These are phyloP conservation scores for Venusia cambrica DNA, from an alignment of 2,888 invertebrate genomes.

Conservation along the genomic window DNA sequence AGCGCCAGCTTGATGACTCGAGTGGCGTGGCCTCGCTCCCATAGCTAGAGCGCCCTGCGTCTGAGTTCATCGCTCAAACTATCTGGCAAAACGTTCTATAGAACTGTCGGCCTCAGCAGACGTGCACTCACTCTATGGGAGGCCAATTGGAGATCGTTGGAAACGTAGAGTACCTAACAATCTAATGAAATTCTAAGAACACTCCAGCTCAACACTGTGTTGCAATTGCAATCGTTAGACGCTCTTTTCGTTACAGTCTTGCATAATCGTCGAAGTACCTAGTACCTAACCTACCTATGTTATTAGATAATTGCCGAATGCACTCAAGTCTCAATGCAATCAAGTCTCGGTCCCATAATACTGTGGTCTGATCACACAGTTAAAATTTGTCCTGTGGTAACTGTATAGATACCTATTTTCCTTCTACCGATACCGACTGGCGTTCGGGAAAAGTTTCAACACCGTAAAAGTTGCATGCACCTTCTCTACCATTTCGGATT, in stretches of 20 bases:
- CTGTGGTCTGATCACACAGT: no score
- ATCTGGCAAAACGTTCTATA: conserved; percentile 44
- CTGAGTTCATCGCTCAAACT: conserved; percentile 67
- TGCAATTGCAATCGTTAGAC: conserved; percentile 28
- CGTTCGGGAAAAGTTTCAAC: conserved; percentile 6
- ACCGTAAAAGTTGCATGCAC: conserved; percentile 16
- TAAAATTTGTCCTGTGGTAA: no score
- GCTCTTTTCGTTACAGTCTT: conserved; percentile 29
- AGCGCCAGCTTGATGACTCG: conserved; percentile 49
- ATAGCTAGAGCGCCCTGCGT: conserved; percentile 41
- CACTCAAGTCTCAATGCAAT: no score
- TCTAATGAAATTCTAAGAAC: conserved; percentile 46
- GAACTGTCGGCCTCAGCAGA: conserved; percentile 43
- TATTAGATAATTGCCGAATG: no score
- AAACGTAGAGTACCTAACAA: conserved; percentile 44
- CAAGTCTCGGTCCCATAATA: no score
- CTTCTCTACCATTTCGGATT: conserved; percentile 13
- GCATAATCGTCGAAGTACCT: conserved; percentile 17
- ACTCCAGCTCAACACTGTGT: conserved; percentile 32
- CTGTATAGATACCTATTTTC: no score
- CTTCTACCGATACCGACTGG: no score
- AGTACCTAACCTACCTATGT: no score
- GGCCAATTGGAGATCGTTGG: conserved; percentile 52
- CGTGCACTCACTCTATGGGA: conserved; percentile 52
- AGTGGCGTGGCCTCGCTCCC: conserved; percentile 39